Conservation (phyloP, 2,888 invertebrate species). For the Lasius fuliginosus region DNA sequence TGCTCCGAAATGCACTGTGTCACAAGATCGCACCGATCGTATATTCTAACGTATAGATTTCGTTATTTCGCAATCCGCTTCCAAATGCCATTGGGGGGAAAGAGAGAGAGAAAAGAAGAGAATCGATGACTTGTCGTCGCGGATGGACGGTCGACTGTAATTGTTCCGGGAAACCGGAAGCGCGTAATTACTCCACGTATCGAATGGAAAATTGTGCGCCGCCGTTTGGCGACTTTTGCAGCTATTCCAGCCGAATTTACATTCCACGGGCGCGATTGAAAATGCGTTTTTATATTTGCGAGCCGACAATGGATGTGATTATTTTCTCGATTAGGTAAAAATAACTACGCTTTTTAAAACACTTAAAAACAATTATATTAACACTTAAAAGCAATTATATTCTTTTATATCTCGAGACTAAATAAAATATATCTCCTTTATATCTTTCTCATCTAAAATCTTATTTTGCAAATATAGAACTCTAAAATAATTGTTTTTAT, state of each 20-base stretch:
- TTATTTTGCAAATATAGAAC: background rate
- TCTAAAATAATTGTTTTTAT: background rate
- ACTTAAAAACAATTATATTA: background rate
- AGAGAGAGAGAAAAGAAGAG: constrained; percentile 15
- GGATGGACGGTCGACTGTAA: constrained; percentile 59
- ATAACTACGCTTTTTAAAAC: background rate
- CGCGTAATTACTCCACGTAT: constrained; percentile 58
- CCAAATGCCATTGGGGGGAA: constrained; percentile 36
- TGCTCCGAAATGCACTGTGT: constrained; percentile 21
- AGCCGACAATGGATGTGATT: background rate
- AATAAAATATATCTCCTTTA: background rate
- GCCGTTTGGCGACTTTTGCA: constrained; percentile 5
- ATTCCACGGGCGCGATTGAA: background rate
- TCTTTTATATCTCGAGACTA: background rate
- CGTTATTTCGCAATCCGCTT: constrained; percentile 43
- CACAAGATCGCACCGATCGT: background rate
- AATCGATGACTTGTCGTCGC: constrained; percentile 63
- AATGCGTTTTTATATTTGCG: background rate
- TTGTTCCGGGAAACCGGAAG: constrained; percentile 68
- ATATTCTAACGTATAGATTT: too few relatives aligned
- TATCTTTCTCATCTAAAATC: background rate
- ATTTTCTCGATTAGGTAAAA: background rate
- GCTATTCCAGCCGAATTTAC: constrained; percentile 29
- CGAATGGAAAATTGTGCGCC: constrained; percentile 56
- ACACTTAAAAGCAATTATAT: background rate